Evolutionary conservation across 2,888 invertebrate species (phyloP), one percentile per base, ranked within the genome.

Genomic region (Caenorhabditis auriculariae): DNA sequence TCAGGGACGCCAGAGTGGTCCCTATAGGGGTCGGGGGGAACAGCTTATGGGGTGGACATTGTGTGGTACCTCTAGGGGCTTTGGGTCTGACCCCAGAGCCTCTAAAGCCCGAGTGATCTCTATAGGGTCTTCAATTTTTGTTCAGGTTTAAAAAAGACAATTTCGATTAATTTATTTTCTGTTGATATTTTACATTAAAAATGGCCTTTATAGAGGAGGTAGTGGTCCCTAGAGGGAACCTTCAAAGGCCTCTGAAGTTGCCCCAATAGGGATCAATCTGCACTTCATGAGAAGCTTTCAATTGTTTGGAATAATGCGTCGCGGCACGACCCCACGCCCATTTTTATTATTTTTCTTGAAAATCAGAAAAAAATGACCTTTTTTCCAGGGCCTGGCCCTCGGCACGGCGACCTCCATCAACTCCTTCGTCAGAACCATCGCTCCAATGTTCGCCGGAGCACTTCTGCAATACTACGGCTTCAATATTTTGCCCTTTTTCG

Each of bases 361-460:
- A 23, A 44, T 44, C 9, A 28, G 6, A 46, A 28, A 2, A 27
- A n/a, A 49, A 38, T 49, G 7, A 24, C 1, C 26, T 5, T 24
- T 0, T n/a, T 63, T 70, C n/a, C 58, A 71, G 70, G 74, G 74
- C n/a, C 27, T 73, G 15, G 67, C 73, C 12, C 66, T 74, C 9
- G 74, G 74, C n/a, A 57, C 67, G 0, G 54, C 71, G 7, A 73
- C 71, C n/a, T 63, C 71, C 2, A 21, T 68, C 50, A 72, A 71
- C 57, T 69, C 74, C 1, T 47, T 74, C 9, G 66, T 69, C 7
- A 43, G 74, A 21, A 73, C 74, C 2, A 58, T 66, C 23, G 64
- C 71, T 28, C 74, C 74, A 5, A 65, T 71, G 3, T 57, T 68
- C 19, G 68, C 68, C 24, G 70, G 71, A n/a, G 59, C 38, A 37